Evolutionary conservation across 2,113 vertebrate species (phyloP).

Genomic region (Nibea coibor): DNA sequence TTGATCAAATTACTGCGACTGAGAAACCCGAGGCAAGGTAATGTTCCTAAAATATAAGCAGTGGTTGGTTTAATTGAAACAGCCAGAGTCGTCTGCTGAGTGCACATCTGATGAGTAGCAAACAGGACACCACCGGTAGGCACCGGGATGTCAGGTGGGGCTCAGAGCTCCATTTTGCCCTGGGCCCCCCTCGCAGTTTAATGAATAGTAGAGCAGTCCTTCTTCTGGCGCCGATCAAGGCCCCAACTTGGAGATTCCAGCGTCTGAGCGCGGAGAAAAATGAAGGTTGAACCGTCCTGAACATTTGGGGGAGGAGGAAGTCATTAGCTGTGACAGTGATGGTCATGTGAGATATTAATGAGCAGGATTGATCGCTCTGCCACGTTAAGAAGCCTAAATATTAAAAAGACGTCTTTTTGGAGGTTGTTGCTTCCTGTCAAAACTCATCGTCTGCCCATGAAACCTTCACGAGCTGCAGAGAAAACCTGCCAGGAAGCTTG

Average conservation of each 20-base stretch:
- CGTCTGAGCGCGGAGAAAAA: background rate
- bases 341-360: constrained; percentile 4
- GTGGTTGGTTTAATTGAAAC: background rate
- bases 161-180: background rate
- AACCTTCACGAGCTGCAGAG: constrained; percentile 38
- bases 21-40: no score
- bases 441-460: constrained; percentile 37
- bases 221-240: no score
- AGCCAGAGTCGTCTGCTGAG: background rate
- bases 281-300: background rate
- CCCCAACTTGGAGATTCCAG: background rate
- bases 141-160: background rate
- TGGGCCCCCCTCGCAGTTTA: background rate
- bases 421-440: constrained; percentile 31
- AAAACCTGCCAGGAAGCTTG: constrained; percentile 8
- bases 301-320: background rate
- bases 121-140: background rate
- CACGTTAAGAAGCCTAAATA: constrained; percentile 13
- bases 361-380: background rate
- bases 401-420: constrained; percentile 14
- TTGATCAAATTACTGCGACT: no score
- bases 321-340: background rate
- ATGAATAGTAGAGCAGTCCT: constrained; percentile 3
- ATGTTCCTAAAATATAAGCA: background rate
- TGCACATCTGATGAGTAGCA: no score